Conservation (phyloP, 2,888 invertebrate species). For the Smittia sp. region DNA sequence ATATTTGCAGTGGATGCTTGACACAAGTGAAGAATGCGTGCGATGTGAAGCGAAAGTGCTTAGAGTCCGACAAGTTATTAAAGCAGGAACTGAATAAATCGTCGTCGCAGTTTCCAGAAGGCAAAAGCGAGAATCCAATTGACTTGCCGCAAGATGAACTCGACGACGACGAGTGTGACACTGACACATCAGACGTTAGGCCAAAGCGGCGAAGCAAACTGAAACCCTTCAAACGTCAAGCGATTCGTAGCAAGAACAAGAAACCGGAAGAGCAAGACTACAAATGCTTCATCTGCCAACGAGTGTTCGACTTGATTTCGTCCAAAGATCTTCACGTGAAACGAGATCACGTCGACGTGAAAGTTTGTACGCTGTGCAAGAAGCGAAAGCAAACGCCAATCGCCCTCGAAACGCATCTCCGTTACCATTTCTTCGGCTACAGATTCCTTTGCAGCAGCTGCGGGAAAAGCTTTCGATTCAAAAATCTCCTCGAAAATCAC, state of each 20-base stretch:
- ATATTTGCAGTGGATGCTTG: background rate
- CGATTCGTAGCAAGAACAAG: background rate
- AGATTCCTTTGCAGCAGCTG: background rate
- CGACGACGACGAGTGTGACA: background rate
- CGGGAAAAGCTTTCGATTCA: background rate
- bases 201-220: background rate
- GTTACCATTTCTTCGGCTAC: background rate
- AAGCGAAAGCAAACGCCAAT: background rate
- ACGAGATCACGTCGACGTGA: background rate
- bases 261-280: constrained; percentile 1
- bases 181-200: background rate
- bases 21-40: background rate
- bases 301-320: background rate
- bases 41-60: background rate
- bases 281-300: background rate
- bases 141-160: background rate
- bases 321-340: background rate
- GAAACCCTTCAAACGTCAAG: background rate
- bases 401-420: background rate
- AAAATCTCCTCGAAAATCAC: background rate
- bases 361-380: background rate
- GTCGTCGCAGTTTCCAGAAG: background rate
- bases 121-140: background rate
- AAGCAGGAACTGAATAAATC: background rate
- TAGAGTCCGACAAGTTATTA: background rate